Percentiles rank a stretch among this genome's conserved stretches.
Evolutionary conservation across 1,140 invertebrate species (phyloP).

Genomic region (Yoshiicerus persimilis): DNA sequence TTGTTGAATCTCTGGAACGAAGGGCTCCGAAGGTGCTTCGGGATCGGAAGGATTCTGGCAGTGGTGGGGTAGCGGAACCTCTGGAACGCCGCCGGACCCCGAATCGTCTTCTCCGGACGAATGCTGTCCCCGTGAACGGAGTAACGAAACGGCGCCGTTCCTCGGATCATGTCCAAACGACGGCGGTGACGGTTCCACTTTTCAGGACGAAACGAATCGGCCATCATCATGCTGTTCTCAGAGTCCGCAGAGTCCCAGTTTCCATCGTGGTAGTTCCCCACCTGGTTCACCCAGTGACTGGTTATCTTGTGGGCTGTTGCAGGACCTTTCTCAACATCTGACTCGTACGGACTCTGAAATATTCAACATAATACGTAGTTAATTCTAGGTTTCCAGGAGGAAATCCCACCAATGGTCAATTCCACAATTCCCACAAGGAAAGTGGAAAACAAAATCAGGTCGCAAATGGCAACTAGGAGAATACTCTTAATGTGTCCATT

Average conservation of each 20-base stretch:
- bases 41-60: neutral
- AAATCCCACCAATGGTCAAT: too few relatives aligned
- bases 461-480: too few relatives aligned
- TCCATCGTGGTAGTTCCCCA: neutral
- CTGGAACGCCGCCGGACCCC: neutral
- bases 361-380: too few relatives aligned
- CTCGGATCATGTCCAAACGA: neutral
- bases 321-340: neutral
- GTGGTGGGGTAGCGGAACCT: neutral
- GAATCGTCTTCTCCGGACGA: neutral
- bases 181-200: neutral
- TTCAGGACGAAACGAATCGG: neutral
- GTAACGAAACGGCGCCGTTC: neutral
- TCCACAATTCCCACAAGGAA: too few relatives aligned
- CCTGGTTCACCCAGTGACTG: neutral
- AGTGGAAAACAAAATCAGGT: too few relatives aligned
- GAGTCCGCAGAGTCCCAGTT: neutral
- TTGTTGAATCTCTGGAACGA: neutral
- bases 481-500: too few relatives aligned
- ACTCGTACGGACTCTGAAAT: neutral
- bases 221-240: neutral
- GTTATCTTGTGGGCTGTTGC: neutral
- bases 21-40: neutral
- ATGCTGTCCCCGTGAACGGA: neutral
- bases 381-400: too few relatives aligned